Percentiles rank a stretch among this genome's conserved stretches.
Conservation (phyloP, 2,888 invertebrate species). For the Harpalus rufipes region DNA sequence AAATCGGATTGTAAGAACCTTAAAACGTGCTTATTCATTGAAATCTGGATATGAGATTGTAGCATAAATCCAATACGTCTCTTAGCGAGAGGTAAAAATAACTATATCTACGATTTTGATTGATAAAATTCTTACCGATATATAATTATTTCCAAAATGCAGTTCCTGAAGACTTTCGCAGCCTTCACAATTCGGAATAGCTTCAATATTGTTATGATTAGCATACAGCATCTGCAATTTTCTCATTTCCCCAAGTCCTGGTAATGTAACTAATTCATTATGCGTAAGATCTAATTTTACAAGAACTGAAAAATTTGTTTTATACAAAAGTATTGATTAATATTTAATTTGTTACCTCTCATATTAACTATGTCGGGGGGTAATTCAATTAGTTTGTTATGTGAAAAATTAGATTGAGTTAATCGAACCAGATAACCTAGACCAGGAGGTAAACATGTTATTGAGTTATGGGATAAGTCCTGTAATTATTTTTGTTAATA, state of each 20-base stretch:
- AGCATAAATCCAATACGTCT: too few species aligned
- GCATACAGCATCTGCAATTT: slow-evolving; percentile 88
- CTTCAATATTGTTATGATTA: slow-evolving; percentile 89
- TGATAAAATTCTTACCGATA: slow-evolving; percentile 79
- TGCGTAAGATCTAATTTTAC: slow-evolving; percentile 86
- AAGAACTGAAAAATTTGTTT: slow-evolving; percentile 79
- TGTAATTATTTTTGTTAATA: slow-evolving; percentile 74
- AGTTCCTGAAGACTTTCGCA: slow-evolving; percentile 89
- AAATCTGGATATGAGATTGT: too few species aligned
- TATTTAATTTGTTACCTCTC: slow-evolving; percentile 82
- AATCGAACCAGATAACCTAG: slow-evolving; percentile 91
- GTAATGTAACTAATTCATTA: slow-evolving; percentile 84
- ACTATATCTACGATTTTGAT: not conserved
- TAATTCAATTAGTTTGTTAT: slow-evolving; percentile 86
- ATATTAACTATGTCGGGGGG: slow-evolving; percentile 91
- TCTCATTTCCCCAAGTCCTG: slow-evolving; percentile 85
- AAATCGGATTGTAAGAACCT: too few species aligned
- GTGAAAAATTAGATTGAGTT: slow-evolving; percentile 85
- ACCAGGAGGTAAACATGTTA: slow-evolving; percentile 86
- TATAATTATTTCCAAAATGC: slow-evolving; percentile 90
- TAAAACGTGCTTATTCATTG: too few species aligned
- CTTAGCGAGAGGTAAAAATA: too few species aligned
- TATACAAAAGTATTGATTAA: slow-evolving; percentile 9
- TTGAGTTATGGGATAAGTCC: slow-evolving; percentile 89
- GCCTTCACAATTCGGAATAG: slow-evolving; percentile 87